Evolutionary conservation across 2,888 invertebrate genomes (phyloP).

Genomic region (Margaritifera margaritifera): DNA sequence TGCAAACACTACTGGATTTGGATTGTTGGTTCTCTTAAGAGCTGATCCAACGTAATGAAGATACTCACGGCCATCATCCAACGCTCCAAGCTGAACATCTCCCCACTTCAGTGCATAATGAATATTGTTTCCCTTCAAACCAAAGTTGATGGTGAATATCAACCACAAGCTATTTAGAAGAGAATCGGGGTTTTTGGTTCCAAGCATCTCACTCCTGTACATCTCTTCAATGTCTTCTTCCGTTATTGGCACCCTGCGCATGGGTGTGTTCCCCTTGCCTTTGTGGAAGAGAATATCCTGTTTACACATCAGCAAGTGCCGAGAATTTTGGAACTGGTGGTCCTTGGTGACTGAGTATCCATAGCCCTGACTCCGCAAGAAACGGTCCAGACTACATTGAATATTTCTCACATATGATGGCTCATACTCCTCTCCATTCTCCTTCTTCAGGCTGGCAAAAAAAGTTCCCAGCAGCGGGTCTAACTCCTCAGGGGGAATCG

Average conservation of each 20-base stretch:
- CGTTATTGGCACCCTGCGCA: slow-evolving; percentile 9
- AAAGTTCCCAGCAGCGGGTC: slow-evolving; percentile 15
- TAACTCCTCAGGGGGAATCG: slow-evolving; percentile 9
- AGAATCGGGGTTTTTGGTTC: slow-evolving; percentile 10
- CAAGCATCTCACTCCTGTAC: slow-evolving; percentile 16
- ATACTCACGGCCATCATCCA: slow-evolving; percentile 15
- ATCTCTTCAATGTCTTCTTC: slow-evolving; percentile 21
- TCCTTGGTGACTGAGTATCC: slow-evolving; percentile 12
- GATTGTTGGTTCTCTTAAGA: slow-evolving; percentile 10
- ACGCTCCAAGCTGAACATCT: slow-evolving; percentile 13
- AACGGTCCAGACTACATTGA: slow-evolving; percentile 14
- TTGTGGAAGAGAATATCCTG: no score
- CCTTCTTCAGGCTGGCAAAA: slow-evolving; percentile 12
- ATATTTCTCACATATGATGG: slow-evolving; percentile 17
- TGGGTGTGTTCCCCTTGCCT: slow-evolving; percentile 22
- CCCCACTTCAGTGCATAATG: slow-evolving; percentile 16
- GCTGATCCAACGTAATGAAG: slow-evolving; percentile 18
- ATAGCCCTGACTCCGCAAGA: slow-evolving; percentile 10
- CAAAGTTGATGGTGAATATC: slow-evolving; percentile 27
- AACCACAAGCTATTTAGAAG: slow-evolving; percentile 30
- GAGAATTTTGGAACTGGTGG: slow-evolving; percentile 5
- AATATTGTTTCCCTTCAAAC: slow-evolving; percentile 15
- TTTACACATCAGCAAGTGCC: not conserved
- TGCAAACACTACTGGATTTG: slow-evolving; percentile 19
- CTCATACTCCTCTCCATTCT: slow-evolving; percentile 17